phyloP scores from a whole-genome alignment of 2,888 invertebrate species.

The Aleiodes testaceus region DNA sequence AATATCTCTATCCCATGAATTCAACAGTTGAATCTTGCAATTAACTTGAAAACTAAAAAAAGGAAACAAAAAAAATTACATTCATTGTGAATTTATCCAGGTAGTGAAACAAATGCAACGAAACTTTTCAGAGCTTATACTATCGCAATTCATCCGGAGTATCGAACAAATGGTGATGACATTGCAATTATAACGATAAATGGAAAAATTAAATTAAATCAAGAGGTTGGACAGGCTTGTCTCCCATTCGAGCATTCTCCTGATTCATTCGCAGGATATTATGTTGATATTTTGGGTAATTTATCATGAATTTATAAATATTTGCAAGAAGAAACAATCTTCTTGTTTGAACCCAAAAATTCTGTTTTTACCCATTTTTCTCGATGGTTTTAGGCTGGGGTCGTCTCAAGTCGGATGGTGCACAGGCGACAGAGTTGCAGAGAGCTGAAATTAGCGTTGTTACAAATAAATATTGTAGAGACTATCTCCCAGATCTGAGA shows the following conservation, averaged over 20 bases:
- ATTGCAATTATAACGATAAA: slow-evolving; percentile 74
- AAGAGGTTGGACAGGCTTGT: slow-evolving; percentile 78
- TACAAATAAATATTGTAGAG: slow-evolving; percentile 71
- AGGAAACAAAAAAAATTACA: background rate
- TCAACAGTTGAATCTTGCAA: background rate
- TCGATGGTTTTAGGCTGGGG: slow-evolving; percentile 78
- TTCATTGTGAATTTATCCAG: slow-evolving; percentile 62
- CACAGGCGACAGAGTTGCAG: slow-evolving; percentile 74
- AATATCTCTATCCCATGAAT: background rate
- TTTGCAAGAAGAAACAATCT: too few species aligned
- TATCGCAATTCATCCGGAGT: slow-evolving; percentile 74
- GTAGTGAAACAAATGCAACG: slow-evolving; percentile 74
- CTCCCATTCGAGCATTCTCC: slow-evolving; percentile 75
- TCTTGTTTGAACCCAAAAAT: background rate
- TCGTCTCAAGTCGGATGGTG: slow-evolving; percentile 73
- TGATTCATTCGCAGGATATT: slow-evolving; percentile 59
- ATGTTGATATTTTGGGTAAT: slow-evolving; percentile 64
- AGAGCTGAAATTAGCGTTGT: slow-evolving; percentile 76
- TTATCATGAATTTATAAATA: background rate
- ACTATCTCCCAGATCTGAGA: slow-evolving; percentile 51
- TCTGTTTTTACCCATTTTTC: background rate
- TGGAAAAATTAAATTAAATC: slow-evolving; percentile 72
- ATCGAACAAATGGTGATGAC: slow-evolving; percentile 72
- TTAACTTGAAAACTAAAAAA: background rate
- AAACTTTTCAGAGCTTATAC: slow-evolving; percentile 65